Base-by-base conservation (phyloP, 1,140 invertebrate genomes). In the Drosophila saltans region DNA sequence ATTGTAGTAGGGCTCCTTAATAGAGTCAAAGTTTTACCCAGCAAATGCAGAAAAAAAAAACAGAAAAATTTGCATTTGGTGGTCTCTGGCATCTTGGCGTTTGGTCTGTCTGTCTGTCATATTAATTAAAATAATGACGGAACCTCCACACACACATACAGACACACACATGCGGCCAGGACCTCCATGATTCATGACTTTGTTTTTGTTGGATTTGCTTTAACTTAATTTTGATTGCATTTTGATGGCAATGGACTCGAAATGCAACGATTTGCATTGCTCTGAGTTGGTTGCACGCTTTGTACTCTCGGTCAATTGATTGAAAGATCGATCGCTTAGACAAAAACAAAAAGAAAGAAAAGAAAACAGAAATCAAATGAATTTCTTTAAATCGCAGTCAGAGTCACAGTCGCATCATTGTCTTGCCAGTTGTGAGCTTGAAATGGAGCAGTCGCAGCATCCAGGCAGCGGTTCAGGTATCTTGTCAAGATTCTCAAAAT, bases 161-260 rank as follows among this genome's bases (percentile, higher is more conserved):
- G 24, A 59, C 33, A 36, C 6, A 36, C 6, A 36, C 9, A 64
- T 4, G 11, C 28, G 36, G n/a, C 21, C 55, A 62, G 74, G 79
- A 88, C 75, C 83, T 67, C 83, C 82, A 60, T 86, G 83, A 86
- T 79, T 86, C 82, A 88, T 86, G 78, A 30, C 36, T 61, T 40
- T 43, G 45, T 48, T 48, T 48, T 48, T 48, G 45, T 7, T 10
- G 67, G 41, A 16, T 43, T 43, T 48, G 39, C 57, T 64, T 78
- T 79, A 79, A 57, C 72, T 88, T 91, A 91, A 91, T 91, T 91
- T 91, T 91, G 89, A 91, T 91, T 91, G 83, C 79, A 89, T 91
- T 91, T 91, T 89, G 89, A 85, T 89, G 89, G 64, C 67, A 48
- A 59, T 60, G 66, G 62, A 57, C 41, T 40, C n/a, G 59, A 21